Base-by-base conservation (phyloP, 2,797 vertebrate genomes). In the Sebastes kiyomatsui region DNA sequence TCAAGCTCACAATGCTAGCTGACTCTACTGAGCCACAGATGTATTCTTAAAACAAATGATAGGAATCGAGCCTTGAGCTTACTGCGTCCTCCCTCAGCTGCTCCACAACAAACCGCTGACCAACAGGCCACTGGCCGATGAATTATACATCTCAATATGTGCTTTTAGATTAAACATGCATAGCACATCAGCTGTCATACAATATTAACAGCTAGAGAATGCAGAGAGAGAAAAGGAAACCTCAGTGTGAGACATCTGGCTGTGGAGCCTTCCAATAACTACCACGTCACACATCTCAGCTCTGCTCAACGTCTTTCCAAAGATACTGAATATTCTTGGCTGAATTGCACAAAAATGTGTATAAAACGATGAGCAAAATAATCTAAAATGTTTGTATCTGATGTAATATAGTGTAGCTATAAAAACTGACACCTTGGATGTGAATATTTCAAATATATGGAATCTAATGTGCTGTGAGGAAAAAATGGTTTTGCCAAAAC, bases 71-170 rank as follows among this genome's bases (percentile, higher is more conserved):
- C 16, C 16, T 2, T 16, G 18, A 23, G 56, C 4, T 56, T 7
- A n/a, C 18, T 4, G 13, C 3, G 6, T 67, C 58, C 59, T 58
- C 55, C 52, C 27, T 55, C 28, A 61, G 65, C 55, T 66, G 64
- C 61, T 69, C 54, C 23, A 59, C 23, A 66, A 69, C 25, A 67
- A 84, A 32, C 56, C 76, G 38, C 59, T 56, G 72, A 88, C 81
- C 75, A 7, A 27, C 55, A 60, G 71, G 60, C 54, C 49, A 58
- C 60, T n/a, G 66, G 30, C 67, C 35, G 46, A 93, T 94, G 75
- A 95, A 95, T 94, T 90, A 95, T 91, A 90, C 87, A 94, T 94
- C 70, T 66, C 80, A 80, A 67, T 84, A 65, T 78, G 81, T 6
- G 42, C 77, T 72, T 38, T 79, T 42, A 69, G 70, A 93, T 91